A percentile compares a stretch with the other conserved stretches of the same genome.
Conservation (phyloP, 2,797 vertebrate genomes). For the Erethizon dorsatum region DNA sequence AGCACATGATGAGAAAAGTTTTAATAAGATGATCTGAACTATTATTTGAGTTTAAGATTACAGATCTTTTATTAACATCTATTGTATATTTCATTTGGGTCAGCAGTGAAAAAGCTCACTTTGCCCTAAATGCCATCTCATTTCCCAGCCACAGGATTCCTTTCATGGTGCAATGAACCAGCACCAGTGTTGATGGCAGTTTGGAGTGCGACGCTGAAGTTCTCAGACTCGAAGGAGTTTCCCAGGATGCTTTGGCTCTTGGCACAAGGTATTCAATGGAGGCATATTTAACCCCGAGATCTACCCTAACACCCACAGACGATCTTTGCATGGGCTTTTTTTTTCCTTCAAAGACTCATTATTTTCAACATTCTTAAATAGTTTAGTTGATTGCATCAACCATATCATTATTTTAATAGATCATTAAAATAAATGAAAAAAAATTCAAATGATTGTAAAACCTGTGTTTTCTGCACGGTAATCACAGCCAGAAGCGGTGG, state of each 20-base stretch:
- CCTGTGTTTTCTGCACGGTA: slow-evolving; percentile 44
- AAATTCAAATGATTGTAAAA: slow-evolving; percentile 13
- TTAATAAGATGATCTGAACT: not conserved
- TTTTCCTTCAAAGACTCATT: slow-evolving; percentile 35
- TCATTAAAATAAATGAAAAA: slow-evolving; percentile 72
- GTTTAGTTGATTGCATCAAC: slow-evolving; percentile 64
- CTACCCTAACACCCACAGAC: not conserved
- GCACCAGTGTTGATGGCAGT: not conserved
- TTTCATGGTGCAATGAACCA: not conserved
- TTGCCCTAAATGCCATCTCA: not conserved
- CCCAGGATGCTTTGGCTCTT: not conserved
- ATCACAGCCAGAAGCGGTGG: not conserved
- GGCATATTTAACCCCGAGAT: not conserved
- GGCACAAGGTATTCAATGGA: not conserved
- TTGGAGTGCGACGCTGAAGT: not conserved
- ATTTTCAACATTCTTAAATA: slow-evolving; percentile 64
- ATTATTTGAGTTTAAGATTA: not conserved
- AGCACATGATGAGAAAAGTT: not conserved
- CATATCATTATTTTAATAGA: slow-evolving; percentile 65
- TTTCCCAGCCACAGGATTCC: not conserved
- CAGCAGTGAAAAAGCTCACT: not conserved
- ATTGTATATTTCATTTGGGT: not conserved
- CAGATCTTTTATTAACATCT: not conserved
- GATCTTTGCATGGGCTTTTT: not conserved
- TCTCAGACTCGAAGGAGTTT: not conserved